Base-by-base conservation (phyloP, 2,888 invertebrate species). In the Pharmacophagus antenor region DNA sequence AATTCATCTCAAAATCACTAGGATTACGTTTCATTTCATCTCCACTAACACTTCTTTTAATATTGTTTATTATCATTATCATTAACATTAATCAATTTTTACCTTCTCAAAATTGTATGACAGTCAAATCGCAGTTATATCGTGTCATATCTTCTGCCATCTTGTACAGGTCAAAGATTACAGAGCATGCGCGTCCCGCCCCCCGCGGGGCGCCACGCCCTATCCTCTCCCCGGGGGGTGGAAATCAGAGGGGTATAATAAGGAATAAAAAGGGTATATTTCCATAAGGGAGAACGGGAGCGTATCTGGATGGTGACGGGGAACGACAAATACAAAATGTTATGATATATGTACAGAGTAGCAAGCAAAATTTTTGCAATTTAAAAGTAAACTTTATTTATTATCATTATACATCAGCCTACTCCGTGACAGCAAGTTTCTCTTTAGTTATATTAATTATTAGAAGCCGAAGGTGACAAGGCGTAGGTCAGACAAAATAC, bases 151-250 rank as follows among this genome's bases (percentile, higher is more conserved):
- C 68, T 56, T 68, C 74, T 72, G 83, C 86, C 87, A 88, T 87
- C 80, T 87, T 88, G 76, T 66, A 65, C 58, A 63, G 63, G 62
- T 59, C 65, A 63, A 67, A 77, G 80, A 84, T 85, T 73, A 85
- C 72, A 80, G 88, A 72, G 74, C 89, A 84, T 82, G 88, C 87
- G 88, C 84, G 79, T 62, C 62, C 77, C 81, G 80, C 79, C 80
- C 76, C 76, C 84, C 69, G 78, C 74, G 62, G 82, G 20, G 82
- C 57, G 79, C 76, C 82, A 80, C 85, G 85, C 82, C 79, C 73
- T 69, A 64, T 66, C 66, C 74, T 66, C 72, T 67, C 59, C 65
- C 67, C 70, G 68, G 71, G 72, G 73, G 72, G 68, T 65, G 68
- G 58, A 68, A 73, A 72, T 71, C 70, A 68, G 70, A 70, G 75